Evolutionary conservation across 1,140 invertebrate species (phyloP).

Genomic region (Proales similis): DNA sequence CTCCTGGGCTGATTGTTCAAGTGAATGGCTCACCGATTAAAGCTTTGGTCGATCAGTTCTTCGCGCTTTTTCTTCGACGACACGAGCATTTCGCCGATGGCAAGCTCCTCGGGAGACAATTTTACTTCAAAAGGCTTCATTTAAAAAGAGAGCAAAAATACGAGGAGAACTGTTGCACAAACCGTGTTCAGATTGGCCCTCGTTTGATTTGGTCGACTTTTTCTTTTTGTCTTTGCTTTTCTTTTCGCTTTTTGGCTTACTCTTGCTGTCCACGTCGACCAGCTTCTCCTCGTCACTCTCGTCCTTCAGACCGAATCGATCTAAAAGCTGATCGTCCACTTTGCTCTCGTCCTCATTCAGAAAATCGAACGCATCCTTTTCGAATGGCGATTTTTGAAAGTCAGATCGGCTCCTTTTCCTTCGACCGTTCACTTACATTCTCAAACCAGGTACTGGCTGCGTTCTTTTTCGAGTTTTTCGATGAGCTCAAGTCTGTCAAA

Average conservation of each 20-base stretch:
- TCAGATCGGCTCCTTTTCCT: background rate
- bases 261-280: constrained; percentile 1
- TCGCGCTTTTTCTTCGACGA: constrained; percentile 47
- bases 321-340: constrained; percentile 4
- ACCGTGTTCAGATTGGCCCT: constrained; percentile 14
- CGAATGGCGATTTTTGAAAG: background rate
- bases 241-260: background rate
- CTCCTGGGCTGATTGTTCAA: constrained; percentile 12
- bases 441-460: constrained; percentile 14
- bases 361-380: constrained; percentile 25
- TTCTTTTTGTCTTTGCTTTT: background rate
- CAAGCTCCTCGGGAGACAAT: constrained; percentile 38
- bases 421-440: background rate
- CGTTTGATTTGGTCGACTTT: background rate
- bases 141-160: constrained; percentile 10
- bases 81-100: constrained; percentile 49
- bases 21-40: constrained; percentile 44
- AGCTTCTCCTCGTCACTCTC: background rate
- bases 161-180: background rate
- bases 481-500: constrained; percentile 6
- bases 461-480: constrained; percentile 31
- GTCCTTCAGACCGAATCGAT: background rate
- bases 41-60: constrained; percentile 49
- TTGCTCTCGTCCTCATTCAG: constrained; percentile 27
- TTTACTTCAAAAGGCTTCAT: constrained; percentile 39